Percentiles rank a stretch among this genome's conserved stretches.
phyloP scores from a whole-genome alignment of 2,888 invertebrate genomes.

The Ormyrus labotus region DNA sequence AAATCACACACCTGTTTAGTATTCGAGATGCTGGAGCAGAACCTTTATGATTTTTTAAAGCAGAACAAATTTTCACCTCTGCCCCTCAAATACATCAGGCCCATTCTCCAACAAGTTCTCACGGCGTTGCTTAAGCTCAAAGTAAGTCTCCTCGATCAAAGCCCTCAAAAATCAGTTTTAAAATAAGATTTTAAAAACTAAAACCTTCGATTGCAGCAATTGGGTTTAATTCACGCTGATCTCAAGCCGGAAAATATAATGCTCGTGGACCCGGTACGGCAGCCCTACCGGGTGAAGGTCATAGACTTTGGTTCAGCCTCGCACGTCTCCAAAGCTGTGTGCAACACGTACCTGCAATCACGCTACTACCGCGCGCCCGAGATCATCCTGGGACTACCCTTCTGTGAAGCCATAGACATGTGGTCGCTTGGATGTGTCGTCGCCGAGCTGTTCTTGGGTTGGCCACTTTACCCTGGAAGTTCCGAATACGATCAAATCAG shows the following conservation, averaged over 20 bases:
- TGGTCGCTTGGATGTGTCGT: conserved; percentile 99
- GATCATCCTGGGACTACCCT: conserved; percentile 97
- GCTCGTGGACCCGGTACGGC: conserved; percentile 98
- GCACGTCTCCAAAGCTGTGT: conserved; percentile 99
- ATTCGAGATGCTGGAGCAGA: conserved; percentile 99
- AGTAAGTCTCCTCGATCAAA: conserved; percentile 76
- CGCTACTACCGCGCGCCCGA: conserved; percentile 98
- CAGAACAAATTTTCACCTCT: conserved; percentile 99
- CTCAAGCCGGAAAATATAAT: conserved; percentile 99
- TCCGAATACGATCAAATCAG: conserved; percentile 99
- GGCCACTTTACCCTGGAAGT: conserved; percentile 99
- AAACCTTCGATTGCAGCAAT: conserved; percentile 82
- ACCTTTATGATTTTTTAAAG: conserved; percentile 99
- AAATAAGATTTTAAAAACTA: conserved; percentile 18
- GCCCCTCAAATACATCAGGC: conserved; percentile 98
- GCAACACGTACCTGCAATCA: conserved; percentile 99
- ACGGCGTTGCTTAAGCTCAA: conserved; percentile 92
- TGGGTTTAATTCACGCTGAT: conserved; percentile 99
- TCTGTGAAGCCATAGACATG: conserved; percentile 99
- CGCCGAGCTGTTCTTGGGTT: conserved; percentile 98
- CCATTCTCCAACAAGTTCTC: conserved; percentile 98
- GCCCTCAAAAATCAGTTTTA: neutral
- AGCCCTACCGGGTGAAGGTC: conserved; percentile 99
- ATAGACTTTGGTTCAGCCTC: conserved; percentile 99
- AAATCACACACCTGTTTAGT: conserved; percentile 99